phyloP scores from a whole-genome alignment of 1,140 invertebrate genomes.

The Drosophila triauraria region DNA sequence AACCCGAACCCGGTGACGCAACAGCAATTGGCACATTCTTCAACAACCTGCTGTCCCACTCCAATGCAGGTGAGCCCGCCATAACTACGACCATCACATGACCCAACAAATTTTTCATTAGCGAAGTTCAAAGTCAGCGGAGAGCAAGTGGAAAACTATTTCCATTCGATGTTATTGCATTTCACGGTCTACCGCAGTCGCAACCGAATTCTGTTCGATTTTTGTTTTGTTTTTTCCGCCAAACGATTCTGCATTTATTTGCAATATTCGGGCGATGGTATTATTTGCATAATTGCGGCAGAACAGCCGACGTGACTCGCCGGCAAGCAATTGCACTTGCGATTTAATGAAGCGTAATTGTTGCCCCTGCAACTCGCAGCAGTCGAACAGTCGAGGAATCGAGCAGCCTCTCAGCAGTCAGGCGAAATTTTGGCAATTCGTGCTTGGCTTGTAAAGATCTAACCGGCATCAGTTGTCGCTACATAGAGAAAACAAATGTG shows the following conservation, averaged over 20 bases:
- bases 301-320: constrained; percentile 35
- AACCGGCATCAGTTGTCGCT: constrained; percentile 41
- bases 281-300: constrained; percentile 76
- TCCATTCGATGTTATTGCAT: constrained; percentile 77
- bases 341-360: constrained; percentile 81
- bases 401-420: constrained; percentile 30
- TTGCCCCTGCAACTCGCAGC: constrained; percentile 37
- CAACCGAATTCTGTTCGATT: constrained; percentile 19
- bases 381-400: background rate
- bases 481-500: background rate
- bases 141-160: constrained; percentile 67
- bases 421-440: constrained; percentile 62
- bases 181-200: constrained; percentile 61
- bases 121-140: constrained; percentile 48
- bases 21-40: constrained; percentile 85
- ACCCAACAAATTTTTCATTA: constrained; percentile 72
- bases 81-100: constrained; percentile 34
- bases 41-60: constrained; percentile 83
- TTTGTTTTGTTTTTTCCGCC: constrained; percentile 41
- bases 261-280: constrained; percentile 69
- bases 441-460: constrained; percentile 32
- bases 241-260: constrained; percentile 63
- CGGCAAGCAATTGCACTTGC: constrained; percentile 64
- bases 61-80: constrained; percentile 81
- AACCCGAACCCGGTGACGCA: constrained; percentile 63